Conservation (phyloP, 2,888 invertebrate species). For the Labia minor region DNA sequence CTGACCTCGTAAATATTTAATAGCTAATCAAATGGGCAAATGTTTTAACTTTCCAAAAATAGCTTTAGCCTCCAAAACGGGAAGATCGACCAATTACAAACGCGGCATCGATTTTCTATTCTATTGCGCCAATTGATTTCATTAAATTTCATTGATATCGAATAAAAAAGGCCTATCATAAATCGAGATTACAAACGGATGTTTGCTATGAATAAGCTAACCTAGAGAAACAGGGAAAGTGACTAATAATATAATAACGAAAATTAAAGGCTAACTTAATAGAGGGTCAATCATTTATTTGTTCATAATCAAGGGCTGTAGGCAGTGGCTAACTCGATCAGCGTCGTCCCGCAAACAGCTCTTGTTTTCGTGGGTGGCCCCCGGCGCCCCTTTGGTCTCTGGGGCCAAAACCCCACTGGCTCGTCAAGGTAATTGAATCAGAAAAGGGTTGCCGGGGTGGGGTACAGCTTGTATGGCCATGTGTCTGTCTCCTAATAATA, state of each 20-base stretch:
- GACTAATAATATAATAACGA: not conserved
- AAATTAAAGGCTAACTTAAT: not conserved
- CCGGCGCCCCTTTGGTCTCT: not conserved
- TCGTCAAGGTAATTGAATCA: constrained; percentile 13
- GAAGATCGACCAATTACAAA: too few species aligned
- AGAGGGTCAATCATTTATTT: not conserved
- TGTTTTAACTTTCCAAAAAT: too few species aligned
- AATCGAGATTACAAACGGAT: too few species aligned
- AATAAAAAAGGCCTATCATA: not conserved
- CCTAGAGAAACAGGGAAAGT: too few species aligned
- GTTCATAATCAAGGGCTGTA: not conserved
- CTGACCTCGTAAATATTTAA: too few species aligned
- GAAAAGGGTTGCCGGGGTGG: not conserved
- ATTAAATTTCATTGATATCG: not conserved
- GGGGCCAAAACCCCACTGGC: not conserved
- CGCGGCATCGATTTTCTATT: too few species aligned
- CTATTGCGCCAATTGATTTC: too few species aligned
- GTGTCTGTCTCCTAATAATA: not conserved
- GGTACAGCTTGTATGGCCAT: not conserved
- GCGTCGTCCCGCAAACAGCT: not conserved
- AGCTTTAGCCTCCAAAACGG: too few species aligned
- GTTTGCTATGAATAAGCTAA: too few species aligned
- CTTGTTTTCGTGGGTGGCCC: constrained; percentile 13
- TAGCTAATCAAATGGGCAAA: too few species aligned
- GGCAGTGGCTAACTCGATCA: not conserved